Percentiles rank a stretch among this genome's conserved stretches.
Evolutionary conservation across 2,797 vertebrate species (phyloP).

Genomic region (Hylomyscus alleni): DNA sequence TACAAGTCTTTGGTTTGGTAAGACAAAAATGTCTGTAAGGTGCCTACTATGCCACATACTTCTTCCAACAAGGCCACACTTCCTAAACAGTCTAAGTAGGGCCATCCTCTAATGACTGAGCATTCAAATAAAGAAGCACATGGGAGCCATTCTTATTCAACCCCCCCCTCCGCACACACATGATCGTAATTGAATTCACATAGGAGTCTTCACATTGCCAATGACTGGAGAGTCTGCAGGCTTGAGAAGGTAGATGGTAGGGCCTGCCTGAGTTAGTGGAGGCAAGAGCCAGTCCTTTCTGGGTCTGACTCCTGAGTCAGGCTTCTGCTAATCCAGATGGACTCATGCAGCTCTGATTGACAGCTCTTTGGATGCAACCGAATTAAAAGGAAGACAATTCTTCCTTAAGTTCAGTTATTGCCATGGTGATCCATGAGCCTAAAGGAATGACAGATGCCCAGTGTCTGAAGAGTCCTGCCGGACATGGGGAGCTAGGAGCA

Average conservation of each 20-base stretch:
- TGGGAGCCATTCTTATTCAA: background rate
- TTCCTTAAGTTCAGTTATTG: background rate
- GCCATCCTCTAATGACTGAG: background rate
- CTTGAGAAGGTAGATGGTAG: background rate
- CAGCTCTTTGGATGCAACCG: background rate
- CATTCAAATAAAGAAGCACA: background rate
- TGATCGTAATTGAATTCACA: background rate
- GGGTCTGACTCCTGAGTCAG: background rate
- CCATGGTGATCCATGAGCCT: background rate
- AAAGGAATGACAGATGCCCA: background rate
- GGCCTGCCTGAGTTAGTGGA: rapidly evolving
- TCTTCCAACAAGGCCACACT: background rate
- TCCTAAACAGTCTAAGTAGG: background rate
- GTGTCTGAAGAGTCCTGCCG: background rate
- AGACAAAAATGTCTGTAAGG: background rate
- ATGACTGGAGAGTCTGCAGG: background rate
- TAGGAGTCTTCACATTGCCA: background rate
- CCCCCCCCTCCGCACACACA: too few species aligned
- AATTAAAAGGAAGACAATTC: background rate
- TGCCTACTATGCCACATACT: background rate
- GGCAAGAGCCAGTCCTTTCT: background rate
- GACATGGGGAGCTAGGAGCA: background rate
- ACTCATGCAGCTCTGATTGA: background rate
- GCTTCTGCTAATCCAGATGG: background rate
- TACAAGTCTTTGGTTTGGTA: background rate